Percentiles rank a stretch among this genome's conserved stretches.
These are phyloP conservation scores for Lasioglossum baleicum DNA, from an alignment of 1,140 invertebrate species.

Conservation along the genomic window DNA sequence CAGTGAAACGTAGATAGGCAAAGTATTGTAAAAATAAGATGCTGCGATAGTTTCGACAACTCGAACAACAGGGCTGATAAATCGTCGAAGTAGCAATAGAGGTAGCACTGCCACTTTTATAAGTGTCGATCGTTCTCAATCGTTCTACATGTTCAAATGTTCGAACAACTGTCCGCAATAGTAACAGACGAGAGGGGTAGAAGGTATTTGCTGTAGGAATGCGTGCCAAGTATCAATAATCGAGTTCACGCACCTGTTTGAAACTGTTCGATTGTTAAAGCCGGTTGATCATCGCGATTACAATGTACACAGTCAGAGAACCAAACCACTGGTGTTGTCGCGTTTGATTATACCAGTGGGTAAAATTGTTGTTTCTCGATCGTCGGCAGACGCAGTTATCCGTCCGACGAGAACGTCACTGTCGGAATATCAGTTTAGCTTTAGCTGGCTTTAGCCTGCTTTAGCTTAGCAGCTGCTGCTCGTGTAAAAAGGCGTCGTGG, in stretches of 20 bases:
- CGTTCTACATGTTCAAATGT: too few relatives aligned
- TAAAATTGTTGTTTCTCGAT: not conserved
- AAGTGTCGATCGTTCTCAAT: too few relatives aligned
- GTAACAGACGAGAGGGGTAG: too few relatives aligned
- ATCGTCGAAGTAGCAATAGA: too few relatives aligned
- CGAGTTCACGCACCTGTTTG: conserved; percentile 4
- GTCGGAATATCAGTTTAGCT: not conserved
- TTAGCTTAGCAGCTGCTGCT: not conserved
- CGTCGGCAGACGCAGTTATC: not conserved
- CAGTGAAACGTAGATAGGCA: too few relatives aligned
- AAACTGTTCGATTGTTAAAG: not conserved
- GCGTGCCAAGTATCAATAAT: not conserved
- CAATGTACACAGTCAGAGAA: not conserved
- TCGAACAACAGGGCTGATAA: too few relatives aligned
- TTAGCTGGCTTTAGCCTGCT: not conserved
- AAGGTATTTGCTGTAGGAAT: too few relatives aligned
- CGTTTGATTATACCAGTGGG: too few relatives aligned
- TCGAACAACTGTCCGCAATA: too few relatives aligned
- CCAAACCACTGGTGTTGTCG: not conserved
- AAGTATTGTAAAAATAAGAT: too few relatives aligned
- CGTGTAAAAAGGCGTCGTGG: conserved; percentile 2
- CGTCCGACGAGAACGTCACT: not conserved
- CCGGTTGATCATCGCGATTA: not conserved
- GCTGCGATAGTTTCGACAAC: too few relatives aligned
- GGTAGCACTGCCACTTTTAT: too few relatives aligned